These are phyloP conservation scores for Xanthia togata DNA, from an alignment of 2,888 invertebrate genomes.

Conservation along the genomic window DNA sequence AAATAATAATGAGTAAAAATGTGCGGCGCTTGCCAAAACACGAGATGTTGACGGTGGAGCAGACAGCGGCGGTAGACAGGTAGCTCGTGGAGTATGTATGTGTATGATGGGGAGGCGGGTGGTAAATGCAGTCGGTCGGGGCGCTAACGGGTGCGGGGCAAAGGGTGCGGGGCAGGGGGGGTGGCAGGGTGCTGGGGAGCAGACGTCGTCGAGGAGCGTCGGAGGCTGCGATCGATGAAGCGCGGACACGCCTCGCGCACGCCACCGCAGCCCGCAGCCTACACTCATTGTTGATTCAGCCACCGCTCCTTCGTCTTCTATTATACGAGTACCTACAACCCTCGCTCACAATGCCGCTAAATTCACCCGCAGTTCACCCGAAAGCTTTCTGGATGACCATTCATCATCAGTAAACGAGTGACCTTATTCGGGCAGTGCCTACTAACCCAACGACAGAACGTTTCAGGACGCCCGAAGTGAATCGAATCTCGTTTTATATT, in stretches of 20 bases:
- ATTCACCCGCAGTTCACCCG: conserved; percentile 33
- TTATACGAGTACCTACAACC: conserved; percentile 39
- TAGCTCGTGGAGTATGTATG: conserved; percentile 74
- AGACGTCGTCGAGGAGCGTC: conserved; percentile 89
- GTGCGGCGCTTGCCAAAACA: conserved; percentile 73
- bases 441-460: conserved; percentile 39
- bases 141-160: conserved; percentile 87
- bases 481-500: conserved; percentile 72
- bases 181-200: conserved; percentile 75
- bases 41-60: conserved; percentile 69
- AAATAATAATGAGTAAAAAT: conserved; percentile 69
- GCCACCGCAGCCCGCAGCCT: conserved; percentile 78
- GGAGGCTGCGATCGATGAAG: conserved; percentile 90
- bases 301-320: conserved; percentile 71
- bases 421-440: conserved; percentile 49
- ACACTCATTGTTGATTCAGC: conserved; percentile 85
- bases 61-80: conserved; percentile 80
- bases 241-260: conserved; percentile 90
- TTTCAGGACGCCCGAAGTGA: conserved; percentile 69
- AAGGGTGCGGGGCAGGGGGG: conserved; percentile 51
- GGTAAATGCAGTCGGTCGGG: conserved; percentile 90
- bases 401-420: conserved; percentile 63
- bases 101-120: conserved; percentile 83
- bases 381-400: conserved; percentile 54
- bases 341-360: conserved; percentile 29